Percentiles rank a stretch among this genome's conserved stretches.
Conservation (phyloP, 2,888 invertebrate genomes). For the Drosophila engyochracea region DNA sequence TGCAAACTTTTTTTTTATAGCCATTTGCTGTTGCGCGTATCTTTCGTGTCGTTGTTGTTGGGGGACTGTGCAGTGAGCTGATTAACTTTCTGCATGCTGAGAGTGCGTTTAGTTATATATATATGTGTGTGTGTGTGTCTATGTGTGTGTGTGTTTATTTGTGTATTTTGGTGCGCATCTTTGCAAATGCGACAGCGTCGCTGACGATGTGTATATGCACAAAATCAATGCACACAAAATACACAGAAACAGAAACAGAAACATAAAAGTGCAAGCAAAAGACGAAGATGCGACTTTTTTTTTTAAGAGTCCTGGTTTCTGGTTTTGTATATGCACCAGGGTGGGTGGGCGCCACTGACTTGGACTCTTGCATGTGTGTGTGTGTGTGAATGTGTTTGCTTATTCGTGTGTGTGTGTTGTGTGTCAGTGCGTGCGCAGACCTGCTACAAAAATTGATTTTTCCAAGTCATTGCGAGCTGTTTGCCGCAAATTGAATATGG, state of each 20-base stretch:
- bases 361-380: slow-evolving; percentile 21
- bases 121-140: slow-evolving; percentile 8
- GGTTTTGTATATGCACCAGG: slow-evolving; percentile 49
- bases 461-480: slow-evolving; percentile 62
- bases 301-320: slow-evolving; percentile 40
- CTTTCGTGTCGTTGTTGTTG: slow-evolving; percentile 38
- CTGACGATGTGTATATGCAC: slow-evolving; percentile 47
- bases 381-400: slow-evolving; percentile 7
- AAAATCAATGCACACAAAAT: slow-evolving; percentile 71
- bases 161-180: slow-evolving; percentile 53
- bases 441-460: slow-evolving; percentile 78
- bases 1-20: slow-evolving; percentile 72
- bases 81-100: slow-evolving; percentile 80
- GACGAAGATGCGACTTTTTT: slow-evolving; percentile 34
- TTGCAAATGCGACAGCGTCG: slow-evolving; percentile 48
- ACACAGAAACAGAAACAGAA: slow-evolving; percentile 22
- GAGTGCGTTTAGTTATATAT: slow-evolving; percentile 41
- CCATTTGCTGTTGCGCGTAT: slow-evolving; percentile 48
- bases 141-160: slow-evolving; percentile 11
- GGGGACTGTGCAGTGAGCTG: slow-evolving; percentile 59
- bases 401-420: slow-evolving; percentile 16
- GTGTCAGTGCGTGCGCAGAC: slow-evolving; percentile 59
- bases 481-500: slow-evolving; percentile 35
- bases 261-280: slow-evolving; percentile 67
- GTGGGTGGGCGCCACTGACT: slow-evolving; percentile 66